Percentiles rank a stretch among this genome's conserved stretches.
These are phyloP conservation scores for Turnix velox DNA, from an alignment of 2,113 vertebrate species.

Conservation along the genomic window DNA sequence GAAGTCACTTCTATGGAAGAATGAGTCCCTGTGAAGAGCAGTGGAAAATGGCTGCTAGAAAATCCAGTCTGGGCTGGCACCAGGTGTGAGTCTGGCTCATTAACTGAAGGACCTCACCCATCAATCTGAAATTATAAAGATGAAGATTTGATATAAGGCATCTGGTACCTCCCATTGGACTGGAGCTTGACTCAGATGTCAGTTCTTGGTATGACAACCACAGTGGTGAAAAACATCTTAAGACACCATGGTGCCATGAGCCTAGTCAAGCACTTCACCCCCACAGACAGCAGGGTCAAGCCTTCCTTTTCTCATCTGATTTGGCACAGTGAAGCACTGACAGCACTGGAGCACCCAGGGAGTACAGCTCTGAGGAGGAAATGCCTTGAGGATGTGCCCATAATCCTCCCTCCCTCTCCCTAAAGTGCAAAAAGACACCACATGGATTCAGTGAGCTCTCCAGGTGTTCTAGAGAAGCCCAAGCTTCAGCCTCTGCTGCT, in stretches of 20 bases:
- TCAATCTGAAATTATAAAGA: not conserved
- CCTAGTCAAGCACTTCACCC: not conserved
- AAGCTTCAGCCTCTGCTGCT: not conserved
- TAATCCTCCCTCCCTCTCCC: not conserved
- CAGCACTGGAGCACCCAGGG: not conserved
- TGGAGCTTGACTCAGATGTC: not conserved
- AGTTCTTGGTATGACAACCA: not conserved
- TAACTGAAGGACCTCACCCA: not conserved
- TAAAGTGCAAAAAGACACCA: not conserved
- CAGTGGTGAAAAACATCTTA: not conserved
- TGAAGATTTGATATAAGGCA: not conserved
- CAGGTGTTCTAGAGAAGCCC: not conserved
- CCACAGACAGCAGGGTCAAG: not conserved
- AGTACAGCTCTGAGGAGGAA: not conserved
- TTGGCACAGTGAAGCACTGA: not conserved
- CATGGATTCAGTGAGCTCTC: not conserved
- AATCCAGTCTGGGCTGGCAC: not conserved
- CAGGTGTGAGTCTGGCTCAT: not conserved
- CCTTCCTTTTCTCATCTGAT: not conserved
- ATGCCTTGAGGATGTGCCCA: not conserved
- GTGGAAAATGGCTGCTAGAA: not conserved
- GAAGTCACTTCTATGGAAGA: not conserved
- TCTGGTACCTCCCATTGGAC: not conserved
- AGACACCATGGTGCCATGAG: not conserved
- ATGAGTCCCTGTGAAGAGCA: not conserved